phyloP scores from a whole-genome alignment of 2,113 vertebrate genomes.

The Synodontis membranacea region DNA sequence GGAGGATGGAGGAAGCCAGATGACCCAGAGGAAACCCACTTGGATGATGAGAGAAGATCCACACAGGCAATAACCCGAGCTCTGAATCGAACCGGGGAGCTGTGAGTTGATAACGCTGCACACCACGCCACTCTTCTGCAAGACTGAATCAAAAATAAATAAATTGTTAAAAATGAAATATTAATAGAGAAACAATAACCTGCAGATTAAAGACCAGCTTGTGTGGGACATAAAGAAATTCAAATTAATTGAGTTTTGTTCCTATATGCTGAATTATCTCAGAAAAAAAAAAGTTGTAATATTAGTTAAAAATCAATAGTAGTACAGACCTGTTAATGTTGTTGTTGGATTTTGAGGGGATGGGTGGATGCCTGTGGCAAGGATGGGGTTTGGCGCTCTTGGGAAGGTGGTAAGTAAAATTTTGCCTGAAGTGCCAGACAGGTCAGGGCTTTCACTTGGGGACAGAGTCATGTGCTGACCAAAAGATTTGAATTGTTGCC shows the following conservation, averaged over 20 bases:
- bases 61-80: not conserved
- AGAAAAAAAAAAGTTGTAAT: not conserved
- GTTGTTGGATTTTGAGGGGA: not conserved
- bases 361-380: not conserved
- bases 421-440: not conserved
- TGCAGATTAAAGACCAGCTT: not conserved
- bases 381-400: not conserved
- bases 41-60: not conserved
- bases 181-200: not conserved
- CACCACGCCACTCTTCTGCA: not conserved
- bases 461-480: not conserved
- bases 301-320: not conserved
- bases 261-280: not conserved
- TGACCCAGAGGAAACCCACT: not conserved
- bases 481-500: not conserved
- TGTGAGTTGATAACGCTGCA: not conserved
- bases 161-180: not conserved
- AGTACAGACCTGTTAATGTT: not conserved
- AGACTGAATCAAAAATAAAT: not conserved
- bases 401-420: not conserved
- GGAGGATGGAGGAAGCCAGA: too few species aligned
- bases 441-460: not conserved
- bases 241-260: not conserved
- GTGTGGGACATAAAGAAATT: not conserved
- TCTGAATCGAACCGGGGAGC: not conserved